phyloP scores from a whole-genome alignment of 2,888 invertebrate species.

The Thymelicus lineola region DNA sequence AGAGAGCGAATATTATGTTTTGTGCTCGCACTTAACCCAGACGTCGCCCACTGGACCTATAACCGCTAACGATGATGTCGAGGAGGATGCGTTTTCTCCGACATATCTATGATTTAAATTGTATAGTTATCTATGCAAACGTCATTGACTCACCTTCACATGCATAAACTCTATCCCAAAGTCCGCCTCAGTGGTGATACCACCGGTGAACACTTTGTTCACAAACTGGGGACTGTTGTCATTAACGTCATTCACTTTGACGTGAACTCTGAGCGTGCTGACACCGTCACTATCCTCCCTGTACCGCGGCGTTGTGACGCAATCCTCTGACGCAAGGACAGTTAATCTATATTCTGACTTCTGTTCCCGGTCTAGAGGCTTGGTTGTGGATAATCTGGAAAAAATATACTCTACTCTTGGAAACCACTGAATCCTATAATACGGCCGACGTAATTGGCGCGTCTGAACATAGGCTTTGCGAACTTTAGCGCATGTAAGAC shows the following conservation, averaged over 20 bases:
- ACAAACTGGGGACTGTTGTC: conserved; percentile 95
- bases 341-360: conserved; percentile 88
- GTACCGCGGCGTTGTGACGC: conserved; percentile 85
- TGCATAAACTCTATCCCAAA: conserved; percentile 95
- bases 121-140: no score
- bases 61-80: no score
- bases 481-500: no score
- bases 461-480: no score
- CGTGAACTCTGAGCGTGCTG: conserved; percentile 88
- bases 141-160: conserved; percentile 83
- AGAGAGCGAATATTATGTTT: no score
- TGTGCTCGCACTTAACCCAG: no score
- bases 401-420: not conserved
- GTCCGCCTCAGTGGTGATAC: conserved; percentile 96
- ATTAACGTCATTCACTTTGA: conserved; percentile 93
- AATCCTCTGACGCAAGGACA: conserved; percentile 94
- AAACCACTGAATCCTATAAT: no score
- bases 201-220: conserved; percentile 94
- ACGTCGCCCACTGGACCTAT: no score
- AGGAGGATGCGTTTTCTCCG: no score
- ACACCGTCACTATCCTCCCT: conserved; percentile 87
- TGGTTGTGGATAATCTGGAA: conserved; percentile 66
- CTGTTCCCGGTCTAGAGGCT: conserved; percentile 91
- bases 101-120: no score
- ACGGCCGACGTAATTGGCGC: no score